Percentiles rank a stretch among this genome's conserved stretches.
These are phyloP conservation scores for Hypanus sabinus DNA, from an alignment of 2,113 vertebrate genomes.

Conservation along the genomic window DNA sequence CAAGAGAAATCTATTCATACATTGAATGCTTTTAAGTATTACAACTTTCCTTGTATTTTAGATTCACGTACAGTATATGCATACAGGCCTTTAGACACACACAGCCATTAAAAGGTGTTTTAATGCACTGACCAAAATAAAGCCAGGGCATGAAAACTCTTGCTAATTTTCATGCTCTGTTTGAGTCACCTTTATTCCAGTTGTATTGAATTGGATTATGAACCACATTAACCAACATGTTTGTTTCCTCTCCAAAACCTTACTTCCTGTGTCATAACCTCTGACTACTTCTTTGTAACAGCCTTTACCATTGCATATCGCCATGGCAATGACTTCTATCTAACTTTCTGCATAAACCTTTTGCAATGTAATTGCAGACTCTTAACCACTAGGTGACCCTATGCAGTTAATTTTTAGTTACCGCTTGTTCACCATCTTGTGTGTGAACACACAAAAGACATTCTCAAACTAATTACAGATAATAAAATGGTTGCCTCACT, in stretches of 20 bases:
- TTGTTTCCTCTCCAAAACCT: not conserved
- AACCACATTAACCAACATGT: not conserved
- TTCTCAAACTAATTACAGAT: not conserved
- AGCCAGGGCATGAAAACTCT: not conserved
- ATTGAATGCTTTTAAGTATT: not conserved
- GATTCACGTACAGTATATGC: too few species aligned
- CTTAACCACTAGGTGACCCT: constrained; percentile 20
- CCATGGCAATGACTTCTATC: not conserved
- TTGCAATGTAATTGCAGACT: not conserved
- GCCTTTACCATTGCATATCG: not conserved
- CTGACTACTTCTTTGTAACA: not conserved
- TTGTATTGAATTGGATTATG: not conserved
- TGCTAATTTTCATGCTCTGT: not conserved
- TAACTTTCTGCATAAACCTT: not conserved
- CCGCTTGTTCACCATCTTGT: not conserved
- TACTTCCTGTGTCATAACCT: not conserved
- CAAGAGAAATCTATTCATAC: not conserved
- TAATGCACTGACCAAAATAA: not conserved
- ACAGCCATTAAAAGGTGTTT: not conserved
- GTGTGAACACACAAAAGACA: not conserved
- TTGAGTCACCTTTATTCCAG: not conserved
- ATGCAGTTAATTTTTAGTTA: not conserved
- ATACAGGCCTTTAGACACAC: not conserved
- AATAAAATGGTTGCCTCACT: not conserved
- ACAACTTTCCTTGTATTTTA: not conserved